Evolutionary conservation across 2,797 vertebrate genomes (phyloP).

Genomic region (Arvicola amphibius): DNA sequence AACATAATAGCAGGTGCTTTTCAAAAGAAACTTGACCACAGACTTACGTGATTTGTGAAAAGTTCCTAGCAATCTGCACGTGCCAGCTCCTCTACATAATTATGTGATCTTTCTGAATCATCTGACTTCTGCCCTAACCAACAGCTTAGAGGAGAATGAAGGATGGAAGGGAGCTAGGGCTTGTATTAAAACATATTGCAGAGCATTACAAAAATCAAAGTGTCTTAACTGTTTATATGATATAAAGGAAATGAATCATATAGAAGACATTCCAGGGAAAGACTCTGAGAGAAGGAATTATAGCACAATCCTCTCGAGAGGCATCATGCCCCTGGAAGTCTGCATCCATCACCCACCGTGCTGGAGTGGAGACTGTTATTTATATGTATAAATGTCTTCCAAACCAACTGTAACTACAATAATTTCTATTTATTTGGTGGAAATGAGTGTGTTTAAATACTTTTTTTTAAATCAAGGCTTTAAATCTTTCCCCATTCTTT

Average conservation of each 20-base stretch:
- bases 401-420: background rate
- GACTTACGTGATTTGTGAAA: background rate
- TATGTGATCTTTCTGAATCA: background rate
- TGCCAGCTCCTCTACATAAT: background rate
- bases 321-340: accelerated
- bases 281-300: background rate
- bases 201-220: background rate
- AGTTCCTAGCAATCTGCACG: background rate
- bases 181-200: background rate
- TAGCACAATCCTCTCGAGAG: background rate
- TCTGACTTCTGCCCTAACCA: background rate
- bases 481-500: background rate
- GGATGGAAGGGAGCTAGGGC: background rate
- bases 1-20: background rate
- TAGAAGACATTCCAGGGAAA: background rate
- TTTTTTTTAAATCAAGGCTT: background rate
- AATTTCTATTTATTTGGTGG: background rate
- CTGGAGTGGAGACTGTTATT: background rate
- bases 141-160: background rate
- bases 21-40: background rate
- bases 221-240: background rate
- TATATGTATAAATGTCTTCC: background rate
- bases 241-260: background rate
- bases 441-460: background rate
- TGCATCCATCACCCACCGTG: background rate